phyloP scores from a whole-genome alignment of 2,888 invertebrate genomes.

The Trissolcus brochymenae region DNA sequence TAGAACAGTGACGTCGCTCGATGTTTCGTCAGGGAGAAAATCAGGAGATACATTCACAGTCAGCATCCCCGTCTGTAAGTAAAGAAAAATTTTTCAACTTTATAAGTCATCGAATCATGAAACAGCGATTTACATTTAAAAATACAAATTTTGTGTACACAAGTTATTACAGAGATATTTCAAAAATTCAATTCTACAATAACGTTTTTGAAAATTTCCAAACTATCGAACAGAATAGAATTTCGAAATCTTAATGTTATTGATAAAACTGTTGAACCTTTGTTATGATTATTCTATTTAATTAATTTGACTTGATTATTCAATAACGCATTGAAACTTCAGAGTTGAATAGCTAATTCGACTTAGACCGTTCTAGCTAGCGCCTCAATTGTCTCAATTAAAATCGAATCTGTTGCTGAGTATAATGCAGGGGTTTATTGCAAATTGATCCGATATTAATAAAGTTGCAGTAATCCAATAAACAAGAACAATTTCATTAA shows the following conservation, averaged over 20 bases:
- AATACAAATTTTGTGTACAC: no score
- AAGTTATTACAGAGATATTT: not conserved
- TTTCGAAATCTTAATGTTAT: not conserved
- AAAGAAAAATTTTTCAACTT: conserved; percentile 11
- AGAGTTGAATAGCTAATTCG: conserved; percentile 5
- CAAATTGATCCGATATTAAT: conserved; percentile 5
- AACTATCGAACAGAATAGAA: no score
- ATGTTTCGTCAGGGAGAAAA: conserved; percentile 90
- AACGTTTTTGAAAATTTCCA: no score
- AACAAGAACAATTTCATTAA: conserved; percentile 1
- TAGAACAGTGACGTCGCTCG: conserved; percentile 91
- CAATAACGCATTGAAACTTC: conserved; percentile 1
- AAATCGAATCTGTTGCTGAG: not conserved
- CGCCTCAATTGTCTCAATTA: conserved; percentile 5
- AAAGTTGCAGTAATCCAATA: conserved; percentile 2
- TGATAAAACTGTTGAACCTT: no score
- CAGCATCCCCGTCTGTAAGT: conserved; percentile 86
- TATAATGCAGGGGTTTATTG: conserved; percentile 13
- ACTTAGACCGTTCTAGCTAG: conserved; percentile 2
- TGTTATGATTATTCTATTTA: no score
- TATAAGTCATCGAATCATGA: not conserved
- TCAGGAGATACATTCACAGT: conserved; percentile 95
- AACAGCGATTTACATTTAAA: not conserved
- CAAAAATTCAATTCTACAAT: no score
- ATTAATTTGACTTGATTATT: conserved; percentile 1